These are phyloP conservation scores for Atta cephalotes DNA, from an alignment of 1,140 invertebrate genomes.

Conservation along the genomic window DNA sequence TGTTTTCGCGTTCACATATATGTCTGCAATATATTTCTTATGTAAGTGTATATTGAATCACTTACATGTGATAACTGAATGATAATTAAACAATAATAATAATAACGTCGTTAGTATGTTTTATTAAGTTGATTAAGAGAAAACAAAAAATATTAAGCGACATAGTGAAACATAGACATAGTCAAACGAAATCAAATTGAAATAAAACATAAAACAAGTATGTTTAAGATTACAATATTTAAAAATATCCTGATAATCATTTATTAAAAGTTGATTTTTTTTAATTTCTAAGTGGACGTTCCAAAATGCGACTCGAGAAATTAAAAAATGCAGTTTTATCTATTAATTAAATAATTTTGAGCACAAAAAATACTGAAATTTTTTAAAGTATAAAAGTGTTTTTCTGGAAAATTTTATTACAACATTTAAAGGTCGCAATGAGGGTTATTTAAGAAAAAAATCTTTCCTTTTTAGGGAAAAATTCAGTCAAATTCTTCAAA, in stretches of 20 bases:
- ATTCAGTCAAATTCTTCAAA: background rate
- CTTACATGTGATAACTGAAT: background rate
- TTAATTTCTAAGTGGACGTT: background rate
- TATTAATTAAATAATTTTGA: background rate
- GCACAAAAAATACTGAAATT: background rate
- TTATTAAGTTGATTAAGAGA: background rate
- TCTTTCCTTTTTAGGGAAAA: background rate
- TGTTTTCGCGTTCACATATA: slow-evolving; percentile 38
- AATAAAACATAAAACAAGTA: background rate
- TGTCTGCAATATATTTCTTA: slow-evolving; percentile 66
- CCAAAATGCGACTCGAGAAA: background rate
- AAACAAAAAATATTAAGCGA: background rate
- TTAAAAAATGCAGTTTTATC: background rate
- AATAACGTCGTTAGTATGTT: background rate
- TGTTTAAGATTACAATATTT: slow-evolving; percentile 1
- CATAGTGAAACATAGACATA: too few relatives aligned
- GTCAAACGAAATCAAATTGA: background rate
- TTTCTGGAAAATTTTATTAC: background rate
- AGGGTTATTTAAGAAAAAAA: background rate
- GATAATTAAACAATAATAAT: slow-evolving; percentile 14
- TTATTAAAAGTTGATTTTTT: background rate
- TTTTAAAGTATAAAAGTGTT: background rate
- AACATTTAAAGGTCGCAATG: background rate
- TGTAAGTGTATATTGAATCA: slow-evolving; percentile 62
- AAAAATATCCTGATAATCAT: background rate